A percentile compares a stretch with the other conserved stretches of the same genome.
phyloP scores from a whole-genome alignment of 2,888 invertebrate genomes.

The Microctonus brassicae region DNA sequence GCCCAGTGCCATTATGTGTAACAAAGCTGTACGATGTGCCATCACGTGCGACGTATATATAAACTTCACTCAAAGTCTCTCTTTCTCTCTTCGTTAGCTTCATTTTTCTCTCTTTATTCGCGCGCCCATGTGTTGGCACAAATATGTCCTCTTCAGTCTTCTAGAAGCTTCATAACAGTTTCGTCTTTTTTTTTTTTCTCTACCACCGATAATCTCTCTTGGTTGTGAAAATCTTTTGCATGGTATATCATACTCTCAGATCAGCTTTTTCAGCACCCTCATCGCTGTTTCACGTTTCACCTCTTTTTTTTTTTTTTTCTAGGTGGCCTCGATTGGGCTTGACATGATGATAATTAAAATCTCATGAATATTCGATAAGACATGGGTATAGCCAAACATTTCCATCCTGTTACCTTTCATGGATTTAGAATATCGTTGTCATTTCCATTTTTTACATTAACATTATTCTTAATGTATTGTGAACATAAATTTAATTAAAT shows the following conservation, averaged over 20 bases:
- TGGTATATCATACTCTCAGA: slow-evolving; percentile 31
- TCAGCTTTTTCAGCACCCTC: slow-evolving; percentile 33
- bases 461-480: not conserved
- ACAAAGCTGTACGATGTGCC: slow-evolving; percentile 31
- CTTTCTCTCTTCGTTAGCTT: not conserved
- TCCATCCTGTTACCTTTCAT: not conserved
- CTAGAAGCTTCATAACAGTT: slow-evolving; percentile 16
- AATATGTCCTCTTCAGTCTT: slow-evolving; percentile 13
- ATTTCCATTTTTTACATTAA: not conserved
- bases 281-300: not conserved
- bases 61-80: slow-evolving; percentile 8
- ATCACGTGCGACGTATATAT: slow-evolving; percentile 29
- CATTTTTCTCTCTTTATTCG: not conserved
- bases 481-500: not conserved
- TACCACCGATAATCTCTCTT: slow-evolving; percentile 33
- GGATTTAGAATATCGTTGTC: not conserved
- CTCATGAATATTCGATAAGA: slow-evolving; percentile 32
- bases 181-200: slow-evolving; percentile 23
- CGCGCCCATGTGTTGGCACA: slow-evolving; percentile 19
- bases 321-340: not conserved
- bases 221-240: slow-evolving; percentile 22
- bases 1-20: slow-evolving; percentile 35
- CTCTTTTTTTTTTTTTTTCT: not conserved
- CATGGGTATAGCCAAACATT: not conserved
- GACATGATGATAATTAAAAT: slow-evolving; percentile 30